Base-by-base conservation (phyloP, 2,888 invertebrate genomes). In the Strigamia maritima region DNA sequence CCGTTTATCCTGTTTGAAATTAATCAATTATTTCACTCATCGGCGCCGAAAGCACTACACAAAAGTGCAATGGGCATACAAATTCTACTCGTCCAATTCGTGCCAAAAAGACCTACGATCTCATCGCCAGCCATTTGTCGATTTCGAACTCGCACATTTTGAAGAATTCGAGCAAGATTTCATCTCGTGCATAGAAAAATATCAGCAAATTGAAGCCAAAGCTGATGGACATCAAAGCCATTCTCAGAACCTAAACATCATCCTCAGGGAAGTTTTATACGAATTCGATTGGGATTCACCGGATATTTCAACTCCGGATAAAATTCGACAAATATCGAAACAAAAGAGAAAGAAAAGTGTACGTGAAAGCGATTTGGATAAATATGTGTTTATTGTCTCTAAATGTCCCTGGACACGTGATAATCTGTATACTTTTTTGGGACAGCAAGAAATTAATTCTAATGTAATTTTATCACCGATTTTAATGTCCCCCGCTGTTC, bases 241-340 rank as follows among this genome's bases (percentile, higher is more conserved):
- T n/a, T n/a, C 44, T 44, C n/a, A 19, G 24, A 14, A 44, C 3
- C 38, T 78, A 26, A 78, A 78, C 60, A 78, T 24, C n/a, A 76
- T 79, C 10, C 35, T 80, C 6, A 79, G 65, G 35, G 80, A 80
- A 22, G 16, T 78, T 3, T 22, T 80, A 26, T 80, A 65, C 44
- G 80, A 80, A 44, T 80, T 78, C 65, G 65, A 78, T 60, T 80
- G 80, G 80, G 80, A 80, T 28, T 31, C 54, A 14, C 80, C 80
- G 6, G 76, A 79, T 38, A 60, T 80, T 10, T 75, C 74, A 16
- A 78, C 79, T 2, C 80, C 80, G n/a, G 40, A 60, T 10, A 75
- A 76, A 75, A n/a, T 22, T 2, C 28, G 28, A 1, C 22, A 75
- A 75, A n/a, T n/a, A n/a, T n/a, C n/a, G n/a, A n/a, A n/a, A n/a